Percentiles rank a stretch among this genome's conserved stretches.
These are phyloP conservation scores for Lysandra bellargus DNA, from an alignment of 2,888 invertebrate species.

Conservation along the genomic window DNA sequence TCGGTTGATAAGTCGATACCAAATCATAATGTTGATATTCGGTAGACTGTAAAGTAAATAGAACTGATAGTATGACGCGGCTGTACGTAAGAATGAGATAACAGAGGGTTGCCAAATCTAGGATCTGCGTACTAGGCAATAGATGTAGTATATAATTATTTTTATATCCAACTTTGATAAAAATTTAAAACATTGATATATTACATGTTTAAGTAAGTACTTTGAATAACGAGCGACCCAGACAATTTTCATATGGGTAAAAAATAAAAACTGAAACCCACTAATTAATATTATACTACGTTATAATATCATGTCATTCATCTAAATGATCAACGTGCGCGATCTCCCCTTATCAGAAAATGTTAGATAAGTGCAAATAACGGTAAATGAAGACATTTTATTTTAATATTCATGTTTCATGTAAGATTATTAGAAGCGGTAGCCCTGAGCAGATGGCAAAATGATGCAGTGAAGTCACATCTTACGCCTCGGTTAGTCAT, in stretches of 20 bases:
- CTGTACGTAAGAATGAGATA: neutral
- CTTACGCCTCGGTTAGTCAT: conserved; percentile 19
- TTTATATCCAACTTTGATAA: neutral
- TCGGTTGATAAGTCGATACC: neutral
- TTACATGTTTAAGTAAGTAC: too few species aligned
- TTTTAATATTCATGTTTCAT: neutral
- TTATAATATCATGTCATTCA: too few species aligned
- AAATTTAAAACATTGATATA: too few species aligned
- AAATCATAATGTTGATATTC: neutral
- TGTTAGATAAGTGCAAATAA: too few species aligned
- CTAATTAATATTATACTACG: too few species aligned
- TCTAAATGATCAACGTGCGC: too few species aligned
- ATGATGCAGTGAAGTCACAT: conserved; percentile 25
- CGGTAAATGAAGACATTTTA: too few species aligned
- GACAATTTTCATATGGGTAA: too few species aligned
- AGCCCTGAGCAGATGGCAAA: conserved; percentile 5
- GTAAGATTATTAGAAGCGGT: neutral
- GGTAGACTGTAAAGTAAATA: neutral
- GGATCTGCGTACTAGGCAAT: neutral
- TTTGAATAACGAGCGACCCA: too few species aligned
- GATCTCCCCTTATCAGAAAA: too few species aligned
- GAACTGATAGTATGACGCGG: neutral
- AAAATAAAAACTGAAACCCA: too few species aligned
- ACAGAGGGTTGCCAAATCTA: neutral
- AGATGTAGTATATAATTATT: neutral